Base-by-base conservation (phyloP, 2,888 invertebrate genomes). In the Antitype chi region DNA sequence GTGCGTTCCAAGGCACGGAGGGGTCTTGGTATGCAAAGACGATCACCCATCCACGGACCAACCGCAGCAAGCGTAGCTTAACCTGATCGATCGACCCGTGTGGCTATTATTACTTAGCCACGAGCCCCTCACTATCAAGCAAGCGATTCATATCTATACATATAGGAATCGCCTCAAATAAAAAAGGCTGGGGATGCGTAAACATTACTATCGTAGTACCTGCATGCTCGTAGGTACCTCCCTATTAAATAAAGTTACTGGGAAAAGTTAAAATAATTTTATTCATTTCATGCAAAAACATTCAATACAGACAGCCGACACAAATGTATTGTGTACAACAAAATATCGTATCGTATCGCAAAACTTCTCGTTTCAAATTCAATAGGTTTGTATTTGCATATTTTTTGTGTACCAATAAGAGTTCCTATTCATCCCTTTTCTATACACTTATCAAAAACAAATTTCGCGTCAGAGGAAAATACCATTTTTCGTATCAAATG, bases 361-460 rank as follows among this genome's bases (percentile, higher is more conserved):
- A 80, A 87, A 83, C 75, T 82, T 82, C 76, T 70, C 78, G 79
- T 82, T 85, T 86, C 85, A 85, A 83, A 81, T 83, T 86, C 85
- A 78, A 87, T 86, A 85, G 81, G 57, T 72, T 52, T 82, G 73
- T 78, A 82, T 86, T 86, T 84, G 79, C 81, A 84, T 84, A 72
- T 82, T 81, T 85, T 76, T 78, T 85, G 81, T 75, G 72, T 68
- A 68, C 70, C 80, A 82, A 87, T 87, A 84, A 78, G 69, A 79
- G 74, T 52, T 73, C 32, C 76, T 62, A 85, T 85, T 87, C 84
- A 87, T 84, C 72, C 78, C 69, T 71, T 82, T 79, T 77, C 70
- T 81, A 81, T 81, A 84, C 86, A 86, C 76, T 81, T 82, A 78
- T 80, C 74, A 81, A 86, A 86, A 85, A 79, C 80, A 86, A 87